phyloP scores from a whole-genome alignment of 1,140 invertebrate species.

The Zaprionus lachaisei region DNA sequence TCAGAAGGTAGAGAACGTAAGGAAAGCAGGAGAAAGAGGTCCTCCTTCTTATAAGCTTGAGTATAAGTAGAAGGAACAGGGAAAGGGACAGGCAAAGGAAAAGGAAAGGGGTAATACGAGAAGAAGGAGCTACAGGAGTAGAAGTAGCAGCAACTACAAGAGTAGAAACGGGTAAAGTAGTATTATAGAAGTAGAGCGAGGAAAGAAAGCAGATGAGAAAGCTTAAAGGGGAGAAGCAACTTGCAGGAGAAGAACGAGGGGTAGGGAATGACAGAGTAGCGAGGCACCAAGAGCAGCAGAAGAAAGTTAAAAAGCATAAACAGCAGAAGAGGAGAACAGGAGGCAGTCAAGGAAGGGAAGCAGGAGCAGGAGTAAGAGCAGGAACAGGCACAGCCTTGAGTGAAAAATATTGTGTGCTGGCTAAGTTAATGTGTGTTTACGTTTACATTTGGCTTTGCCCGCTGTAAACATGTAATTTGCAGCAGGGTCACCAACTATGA shows the following conservation, averaged over 20 bases:
- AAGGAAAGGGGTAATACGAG: background rate
- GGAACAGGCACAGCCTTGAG: constrained; percentile 58
- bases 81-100: background rate
- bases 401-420: constrained; percentile 78
- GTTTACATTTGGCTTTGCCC: constrained; percentile 74
- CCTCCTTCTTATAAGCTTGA: no score
- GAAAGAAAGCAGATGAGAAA: background rate
- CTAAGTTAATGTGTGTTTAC: constrained; percentile 82
- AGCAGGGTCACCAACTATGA: constrained; percentile 26
- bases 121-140: no score
- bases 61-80: no score
- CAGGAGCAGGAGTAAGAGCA: background rate
- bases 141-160: no score
- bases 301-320: background rate
- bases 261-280: background rate
- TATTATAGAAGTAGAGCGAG: background rate
- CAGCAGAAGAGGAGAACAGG: background rate
- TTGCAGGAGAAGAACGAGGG: no score
- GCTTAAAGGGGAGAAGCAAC: background rate
- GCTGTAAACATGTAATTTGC: constrained; percentile 79
- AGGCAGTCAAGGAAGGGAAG: background rate
- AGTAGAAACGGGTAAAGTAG: no score
- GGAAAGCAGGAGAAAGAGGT: no score
- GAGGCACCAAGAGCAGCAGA: background rate
- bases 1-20: no score